Evolutionary conservation across 2,797 vertebrate genomes (phyloP).

Genomic region (Cichlasoma orientale): DNA sequence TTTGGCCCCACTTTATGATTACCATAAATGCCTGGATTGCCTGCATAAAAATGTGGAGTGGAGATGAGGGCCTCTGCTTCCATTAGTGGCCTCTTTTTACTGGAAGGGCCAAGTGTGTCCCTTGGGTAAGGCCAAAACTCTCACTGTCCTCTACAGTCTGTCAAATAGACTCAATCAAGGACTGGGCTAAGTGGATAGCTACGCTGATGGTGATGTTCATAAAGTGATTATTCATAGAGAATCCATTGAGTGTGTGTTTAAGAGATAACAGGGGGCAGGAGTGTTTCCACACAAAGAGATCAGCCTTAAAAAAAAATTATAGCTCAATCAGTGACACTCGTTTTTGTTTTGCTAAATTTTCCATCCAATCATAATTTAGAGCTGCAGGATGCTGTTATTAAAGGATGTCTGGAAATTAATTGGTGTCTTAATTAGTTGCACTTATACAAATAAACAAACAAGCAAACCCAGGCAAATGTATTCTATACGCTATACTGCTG

Average conservation of each 20-base stretch:
- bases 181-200: constrained; percentile 64
- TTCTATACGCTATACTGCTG: neutral
- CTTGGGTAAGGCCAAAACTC: constrained; percentile 76
- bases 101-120: constrained; percentile 88
- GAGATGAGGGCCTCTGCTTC: constrained; percentile 81
- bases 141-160: constrained; percentile 61
- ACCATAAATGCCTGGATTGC: constrained; percentile 88
- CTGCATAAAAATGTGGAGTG: constrained; percentile 82
- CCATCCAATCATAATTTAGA: neutral
- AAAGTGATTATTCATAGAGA: constrained; percentile 60
- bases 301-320: constrained; percentile 28
- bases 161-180: constrained; percentile 71
- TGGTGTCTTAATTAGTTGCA: constrained; percentile 1
- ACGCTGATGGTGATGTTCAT: constrained; percentile 47
- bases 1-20: constrained; percentile 86
- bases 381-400: neutral
- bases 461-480: neutral
- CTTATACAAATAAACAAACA: neutral
- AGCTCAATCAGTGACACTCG: constrained; percentile 9
- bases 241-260: constrained; percentile 23
- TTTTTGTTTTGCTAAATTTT: constrained; percentile 11
- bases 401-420: neutral
- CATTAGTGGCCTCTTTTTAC: constrained; percentile 91
- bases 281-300: constrained; percentile 41
- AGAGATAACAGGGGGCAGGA: constrained; percentile 28